Evolutionary conservation across 2,113 vertebrate species (phyloP), one percentile per base, ranked within the genome.

Genomic region (Ranitomeya imitator): DNA sequence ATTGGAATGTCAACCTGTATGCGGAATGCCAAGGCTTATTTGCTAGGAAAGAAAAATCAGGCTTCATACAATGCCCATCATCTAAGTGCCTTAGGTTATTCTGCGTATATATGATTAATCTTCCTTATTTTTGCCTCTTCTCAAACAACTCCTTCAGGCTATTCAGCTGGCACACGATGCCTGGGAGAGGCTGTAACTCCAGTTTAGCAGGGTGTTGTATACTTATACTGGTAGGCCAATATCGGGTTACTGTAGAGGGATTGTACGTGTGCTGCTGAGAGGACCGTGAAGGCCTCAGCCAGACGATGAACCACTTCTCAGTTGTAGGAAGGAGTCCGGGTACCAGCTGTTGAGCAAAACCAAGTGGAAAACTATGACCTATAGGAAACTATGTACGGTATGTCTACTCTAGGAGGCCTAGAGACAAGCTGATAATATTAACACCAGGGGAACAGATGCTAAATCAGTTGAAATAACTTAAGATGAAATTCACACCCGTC

Each of bases 311-410:
- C 74, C 86, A 90, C 93, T 90, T 90, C 92, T 14, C 12, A 1
- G 82, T 79, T 88, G 92, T 91, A 90, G 91, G 91, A 93, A 93
- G 92, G 90, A 90, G 91, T 54, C n/a, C 86, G 91, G 86, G 90
- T 77, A 91, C 92, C 94, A 96, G 95, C 94, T 96, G 94, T 94
- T 92, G 45, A 91, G 88, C 90, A 89, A 90, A 85, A 92, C 92
- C 92, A 90, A 94, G 92, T 91, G 94, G 93, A 95, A 96, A 96
- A 94, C 91, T 88, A 18, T 94, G 95, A 95, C 94, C 95, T 95
- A 94, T 91, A 91, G 93, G 92, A 92, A 94, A 94, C 92, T 94
- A 95, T 93, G 92, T 52, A 81, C 91, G 91, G 92, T 93, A 95
- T 1, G 88, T 78, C 91, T 91, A 90, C 61, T 91, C 90, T 90